Evolutionary conservation across 2,888 invertebrate genomes (phyloP).

Genomic region (Steinernema carpocapsae): DNA sequence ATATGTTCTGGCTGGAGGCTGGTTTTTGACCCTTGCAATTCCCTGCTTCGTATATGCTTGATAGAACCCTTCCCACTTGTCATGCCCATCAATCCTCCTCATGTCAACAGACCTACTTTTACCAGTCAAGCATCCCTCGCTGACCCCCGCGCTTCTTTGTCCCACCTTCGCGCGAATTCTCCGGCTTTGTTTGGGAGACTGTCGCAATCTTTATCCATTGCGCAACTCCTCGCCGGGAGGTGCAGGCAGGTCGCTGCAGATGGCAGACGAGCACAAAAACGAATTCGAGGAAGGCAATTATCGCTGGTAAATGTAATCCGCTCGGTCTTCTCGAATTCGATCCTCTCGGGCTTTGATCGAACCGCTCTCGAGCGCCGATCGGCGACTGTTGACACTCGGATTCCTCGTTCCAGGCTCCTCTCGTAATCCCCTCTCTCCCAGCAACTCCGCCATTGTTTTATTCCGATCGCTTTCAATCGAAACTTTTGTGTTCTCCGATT

Average conservation of each 20-base stretch:
- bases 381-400: neutral
- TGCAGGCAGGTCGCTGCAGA: neutral
- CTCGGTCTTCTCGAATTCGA: neutral
- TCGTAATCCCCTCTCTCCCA: too few species aligned
- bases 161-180: neutral
- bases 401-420: too few species aligned
- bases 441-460: neutral
- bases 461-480: neutral
- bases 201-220: constrained; percentile 13
- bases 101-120: too few species aligned
- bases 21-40: neutral
- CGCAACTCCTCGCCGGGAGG: neutral
- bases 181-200: constrained; percentile 16
- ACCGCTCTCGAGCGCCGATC: neutral
- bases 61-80: neutral
- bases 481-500: neutral
- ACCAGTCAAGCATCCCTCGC: neutral
- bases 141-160: neutral
- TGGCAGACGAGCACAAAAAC: neutral
- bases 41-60: neutral
- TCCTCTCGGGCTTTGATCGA: constrained; percentile 7
- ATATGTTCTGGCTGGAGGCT: too few species aligned
- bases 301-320: neutral
- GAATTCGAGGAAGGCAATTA: neutral
- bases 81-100: too few species aligned